Evolutionary conservation across 2,888 invertebrate species (phyloP).

Genomic region (Sinopyrophorus schimmeli): DNA sequence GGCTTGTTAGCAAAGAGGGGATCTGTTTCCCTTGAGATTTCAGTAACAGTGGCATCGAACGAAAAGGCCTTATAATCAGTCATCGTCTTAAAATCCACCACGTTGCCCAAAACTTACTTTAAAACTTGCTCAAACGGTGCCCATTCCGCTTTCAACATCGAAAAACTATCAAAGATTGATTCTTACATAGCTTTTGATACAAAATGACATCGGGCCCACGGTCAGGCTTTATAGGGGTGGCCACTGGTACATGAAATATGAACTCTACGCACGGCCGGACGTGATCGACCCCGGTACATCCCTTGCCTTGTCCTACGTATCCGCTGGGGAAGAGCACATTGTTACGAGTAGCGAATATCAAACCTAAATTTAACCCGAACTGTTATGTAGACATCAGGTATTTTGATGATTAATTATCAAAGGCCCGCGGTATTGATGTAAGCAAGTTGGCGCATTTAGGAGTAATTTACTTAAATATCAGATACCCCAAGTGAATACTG

Average conservation of each 20-base stretch:
- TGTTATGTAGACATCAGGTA: conserved; percentile 27
- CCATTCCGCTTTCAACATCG: too few species aligned
- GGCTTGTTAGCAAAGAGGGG: conserved; percentile 44
- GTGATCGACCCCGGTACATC: conserved; percentile 41
- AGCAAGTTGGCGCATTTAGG: conserved; percentile 21
- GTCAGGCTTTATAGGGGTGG: conserved; percentile 36
- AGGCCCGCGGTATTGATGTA: conserved; percentile 24
- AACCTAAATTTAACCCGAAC: conserved; percentile 19
- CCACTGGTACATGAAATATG: conserved; percentile 50
- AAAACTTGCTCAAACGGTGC: background rate
- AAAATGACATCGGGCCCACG: conserved; percentile 29
- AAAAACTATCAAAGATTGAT: background rate
- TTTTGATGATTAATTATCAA: conserved; percentile 32
- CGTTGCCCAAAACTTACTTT: too few species aligned
- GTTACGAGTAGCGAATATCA: conserved; percentile 36
- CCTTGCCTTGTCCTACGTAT: conserved; percentile 46
- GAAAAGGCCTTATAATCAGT: conserved; percentile 27
- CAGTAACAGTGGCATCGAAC: conserved; percentile 21
- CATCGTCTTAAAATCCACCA: conserved; percentile 16
- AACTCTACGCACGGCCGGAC: conserved; percentile 47
- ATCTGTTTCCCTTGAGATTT: conserved; percentile 26
- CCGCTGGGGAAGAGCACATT: conserved; percentile 46
- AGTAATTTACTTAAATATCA: conserved; percentile 21
- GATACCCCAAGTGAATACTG: conserved; percentile 7
- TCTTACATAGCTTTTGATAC: too few species aligned